Evolutionary conservation across 2,888 invertebrate genomes (phyloP).

Genomic region (Adelognathus sp.): DNA sequence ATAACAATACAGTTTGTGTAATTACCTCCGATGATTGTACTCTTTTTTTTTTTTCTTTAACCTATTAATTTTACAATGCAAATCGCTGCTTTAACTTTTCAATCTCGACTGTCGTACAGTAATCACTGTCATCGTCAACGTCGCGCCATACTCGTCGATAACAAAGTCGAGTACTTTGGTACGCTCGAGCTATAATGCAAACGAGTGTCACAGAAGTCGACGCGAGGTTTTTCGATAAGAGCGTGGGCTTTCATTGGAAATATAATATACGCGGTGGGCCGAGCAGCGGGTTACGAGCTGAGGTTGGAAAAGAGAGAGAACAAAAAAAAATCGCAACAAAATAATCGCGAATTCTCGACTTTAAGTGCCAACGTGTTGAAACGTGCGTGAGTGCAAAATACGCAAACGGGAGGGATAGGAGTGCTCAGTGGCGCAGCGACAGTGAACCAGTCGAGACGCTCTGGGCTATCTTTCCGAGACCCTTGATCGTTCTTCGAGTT

Average conservation of each 20-base stretch:
- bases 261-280: not conserved
- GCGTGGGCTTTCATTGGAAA: not conserved
- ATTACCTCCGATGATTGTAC: not conserved
- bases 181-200: not conserved
- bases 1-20: not conserved
- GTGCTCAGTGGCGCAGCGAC: not conserved
- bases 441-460: not conserved
- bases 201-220: not conserved
- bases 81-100: not conserved
- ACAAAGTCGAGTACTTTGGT: not conserved
- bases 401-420: not conserved
- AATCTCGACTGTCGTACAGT: not conserved
- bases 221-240: not conserved
- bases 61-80: not conserved
- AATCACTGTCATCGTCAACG: conserved; percentile 4
- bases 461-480: not conserved
- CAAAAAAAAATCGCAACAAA: not conserved
- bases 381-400: not conserved
- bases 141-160: not conserved
- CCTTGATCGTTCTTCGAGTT: not conserved
- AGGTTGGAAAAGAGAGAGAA: not conserved
- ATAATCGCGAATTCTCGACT: not conserved
- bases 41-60: no score
- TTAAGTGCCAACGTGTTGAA: not conserved
- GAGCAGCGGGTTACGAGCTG: not conserved